A percentile compares a stretch with the other conserved stretches of the same genome.
phyloP scores from a whole-genome alignment of 1,140 invertebrate genomes.

The Artemia franciscana region DNA sequence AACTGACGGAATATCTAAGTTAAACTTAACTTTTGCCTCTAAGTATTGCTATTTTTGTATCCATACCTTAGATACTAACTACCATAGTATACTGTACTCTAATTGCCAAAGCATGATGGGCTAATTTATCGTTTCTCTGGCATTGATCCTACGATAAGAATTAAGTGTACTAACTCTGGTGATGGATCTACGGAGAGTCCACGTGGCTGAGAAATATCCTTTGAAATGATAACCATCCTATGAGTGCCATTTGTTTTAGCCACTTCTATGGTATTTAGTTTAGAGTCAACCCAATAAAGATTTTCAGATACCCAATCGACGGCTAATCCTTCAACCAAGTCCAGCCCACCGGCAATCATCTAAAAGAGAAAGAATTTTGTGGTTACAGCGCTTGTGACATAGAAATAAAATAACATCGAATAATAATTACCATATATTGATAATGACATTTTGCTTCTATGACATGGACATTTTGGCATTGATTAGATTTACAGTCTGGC shows the following conservation, averaged over 20 bases:
- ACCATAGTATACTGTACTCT: no score
- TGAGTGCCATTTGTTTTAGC: slow-evolving; percentile 56
- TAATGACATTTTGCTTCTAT: no score
- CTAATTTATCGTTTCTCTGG: no score
- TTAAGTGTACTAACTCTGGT: slow-evolving; percentile 39
- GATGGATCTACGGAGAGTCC: slow-evolving; percentile 83
- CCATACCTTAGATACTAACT: no score
- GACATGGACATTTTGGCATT: no score
- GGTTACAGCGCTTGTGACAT: background rate
- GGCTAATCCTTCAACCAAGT: slow-evolving; percentile 77
- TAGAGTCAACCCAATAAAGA: slow-evolving; percentile 87
- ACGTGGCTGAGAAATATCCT: slow-evolving; percentile 81
- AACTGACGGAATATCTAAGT: no score
- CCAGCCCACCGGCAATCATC: slow-evolving; percentile 63
- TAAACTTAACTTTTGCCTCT: no score
- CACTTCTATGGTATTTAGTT: slow-evolving; percentile 79
- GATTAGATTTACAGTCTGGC: no score
- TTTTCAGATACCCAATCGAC: slow-evolving; percentile 90
- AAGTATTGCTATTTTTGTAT: no score
- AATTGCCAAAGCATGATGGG: no score
- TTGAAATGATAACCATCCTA: slow-evolving; percentile 61
- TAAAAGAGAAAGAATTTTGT: slow-evolving; percentile 20
- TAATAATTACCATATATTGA: background rate
- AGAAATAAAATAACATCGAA: slow-evolving; percentile 1
- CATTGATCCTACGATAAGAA: no score